Evolutionary conservation across 2,888 invertebrate genomes (phyloP), one percentile per base, ranked within the genome.

Genomic region (Agrotis exclamationis): DNA sequence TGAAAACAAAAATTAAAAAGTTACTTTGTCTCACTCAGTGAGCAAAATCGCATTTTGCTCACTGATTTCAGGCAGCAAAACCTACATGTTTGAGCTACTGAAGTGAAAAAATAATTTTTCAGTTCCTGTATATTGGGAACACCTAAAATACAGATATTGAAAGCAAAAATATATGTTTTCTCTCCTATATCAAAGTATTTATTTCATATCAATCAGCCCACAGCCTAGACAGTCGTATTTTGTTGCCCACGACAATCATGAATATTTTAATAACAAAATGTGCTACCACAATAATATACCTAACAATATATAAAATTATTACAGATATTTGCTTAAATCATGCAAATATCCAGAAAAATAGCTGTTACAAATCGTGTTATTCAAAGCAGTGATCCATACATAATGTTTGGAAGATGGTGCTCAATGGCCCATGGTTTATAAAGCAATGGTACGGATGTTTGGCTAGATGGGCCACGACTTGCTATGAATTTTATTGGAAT

Each of bases 401-500:
- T 82, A 86, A 85, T 85, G 81, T 79, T 82, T 78, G 76, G 86
- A 83, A 86, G 89, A 86, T 82, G 89, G 88, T 86, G 90, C 77
- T 84, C 89, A 90, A 90, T 89, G 90, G 87, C 71, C 86, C 89
- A 88, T 83, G 85, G 85, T 88, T 88, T 88, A 89, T 87, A 86
- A 39, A 86, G 84, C 87, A 87, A 88, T 88, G 86, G 84, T 63
- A 70, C 73, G 83, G 74, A 73, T 89, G 84, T 87, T 51, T 79
- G 59, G 11, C 51, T 59, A 22, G 74, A 83, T 80, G 79, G 80
- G 70, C 80, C 83, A 74, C 77, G 71, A 82, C 84, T 84, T 82
- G 85, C 84, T 86, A 87, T 88, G 88, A 90, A 89, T 91, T 91
- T 90, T 90, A 92, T 91, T 90, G 88, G 87, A 88, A 86, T 89